A percentile compares a stretch with the other conserved stretches of the same genome.
phyloP scores from a whole-genome alignment of 2,888 invertebrate genomes.

The Parthenolecanium corni region DNA sequence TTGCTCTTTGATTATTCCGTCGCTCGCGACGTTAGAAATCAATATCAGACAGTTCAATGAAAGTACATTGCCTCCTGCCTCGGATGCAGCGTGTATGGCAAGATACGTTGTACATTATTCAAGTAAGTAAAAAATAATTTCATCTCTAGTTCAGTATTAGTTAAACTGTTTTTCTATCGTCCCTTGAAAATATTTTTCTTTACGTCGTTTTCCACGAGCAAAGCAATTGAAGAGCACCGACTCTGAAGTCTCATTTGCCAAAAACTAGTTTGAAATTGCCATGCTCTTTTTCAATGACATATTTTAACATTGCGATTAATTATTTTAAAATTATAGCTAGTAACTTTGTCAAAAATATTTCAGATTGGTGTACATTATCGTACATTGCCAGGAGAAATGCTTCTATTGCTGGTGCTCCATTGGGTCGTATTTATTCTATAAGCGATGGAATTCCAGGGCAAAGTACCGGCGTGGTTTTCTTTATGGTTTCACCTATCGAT shows the following conservation, averaged over 20 bases:
- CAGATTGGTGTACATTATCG: conserved; percentile 61
- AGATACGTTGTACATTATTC: conserved; percentile 59
- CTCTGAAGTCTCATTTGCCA: no score
- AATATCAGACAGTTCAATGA: not conserved
- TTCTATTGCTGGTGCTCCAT: conserved; percentile 50
- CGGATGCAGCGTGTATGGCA: conserved; percentile 53
- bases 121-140: conserved; percentile 47
- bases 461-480: conserved; percentile 60
- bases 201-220: no score
- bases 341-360: no score
- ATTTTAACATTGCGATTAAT: no score
- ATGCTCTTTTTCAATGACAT: no score
- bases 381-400: conserved; percentile 52
- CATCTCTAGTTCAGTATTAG: no score
- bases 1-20: not conserved
- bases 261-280: no score
- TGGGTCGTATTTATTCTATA: conserved; percentile 55
- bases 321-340: no score
- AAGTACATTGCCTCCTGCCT: conserved; percentile 45
- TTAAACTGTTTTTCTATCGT: no score
- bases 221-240: no score
- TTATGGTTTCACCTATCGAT: conserved; percentile 61
- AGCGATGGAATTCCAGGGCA: conserved; percentile 56
- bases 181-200: no score
- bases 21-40: not conserved